Evolutionary conservation across 2,888 invertebrate genomes (phyloP), one percentile per base, ranked within the genome.

Genomic region (Rugalucina vietnamica): DNA sequence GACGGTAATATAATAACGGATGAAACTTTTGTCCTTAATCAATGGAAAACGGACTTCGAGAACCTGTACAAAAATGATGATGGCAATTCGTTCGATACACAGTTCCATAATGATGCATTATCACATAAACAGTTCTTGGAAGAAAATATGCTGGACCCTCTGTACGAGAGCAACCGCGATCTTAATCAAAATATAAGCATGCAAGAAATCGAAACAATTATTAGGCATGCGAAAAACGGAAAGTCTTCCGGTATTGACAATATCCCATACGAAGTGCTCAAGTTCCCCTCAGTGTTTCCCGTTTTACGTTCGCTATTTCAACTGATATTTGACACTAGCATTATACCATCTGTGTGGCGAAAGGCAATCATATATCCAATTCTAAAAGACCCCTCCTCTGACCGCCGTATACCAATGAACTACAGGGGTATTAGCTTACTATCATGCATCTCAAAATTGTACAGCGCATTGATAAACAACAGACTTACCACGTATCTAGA

Each of bases 241-340:
- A 76, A 71, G n/a, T 50, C 78, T 32, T 43, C 73, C 32, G 78
- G 78, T 14, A 32, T 69, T 39, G 78, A 82, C 34, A 73, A 49
- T 10, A 78, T 79, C 12, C 69, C 74, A 18, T 78, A 78, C 54
- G 69, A 24, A 21, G 80, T 80, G 12, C n/a, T 84, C n/a, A 84
- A 84, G 72, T 70, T 65, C 29, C 71, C 83, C 2, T 8, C 36
- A 0, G 34, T 76, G 10, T 72, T 79, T 5, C n/a, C 75, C 1
- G 76, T 76, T 0, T 39, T 81, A 65, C 76, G 79, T 8, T 18
- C 79, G 18, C 32, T 85, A n/a, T 82, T 85, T 54, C 71, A 82
- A 18, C 18, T 85, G 21, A 34, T 81, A 24, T 71, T 81, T 65
- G 73, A 78, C 27, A 65, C 71, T 32, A 54, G 76, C 39, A 39